Percentiles rank a stretch among this genome's conserved stretches.
Evolutionary conservation across 2,888 invertebrate species (phyloP).

Genomic region (Pammene aurita): DNA sequence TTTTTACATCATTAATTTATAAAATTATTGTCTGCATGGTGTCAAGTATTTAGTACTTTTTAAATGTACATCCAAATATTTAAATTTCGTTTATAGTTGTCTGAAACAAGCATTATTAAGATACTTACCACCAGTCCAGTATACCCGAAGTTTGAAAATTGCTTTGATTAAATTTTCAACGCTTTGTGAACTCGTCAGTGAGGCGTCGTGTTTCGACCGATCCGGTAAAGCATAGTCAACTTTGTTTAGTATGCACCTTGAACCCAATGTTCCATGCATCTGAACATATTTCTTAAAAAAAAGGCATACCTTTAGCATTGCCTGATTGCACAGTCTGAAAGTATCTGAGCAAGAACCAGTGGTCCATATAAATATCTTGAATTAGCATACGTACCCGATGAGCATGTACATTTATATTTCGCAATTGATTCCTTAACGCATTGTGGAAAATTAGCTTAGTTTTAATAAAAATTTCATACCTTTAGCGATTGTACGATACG

Average conservation of each 20-base stretch:
- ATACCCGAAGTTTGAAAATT: neutral
- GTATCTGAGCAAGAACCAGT: neutral
- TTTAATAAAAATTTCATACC: too few relatives aligned
- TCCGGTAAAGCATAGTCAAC: neutral
- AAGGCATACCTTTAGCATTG: neutral
- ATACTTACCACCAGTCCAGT: slow-evolving; percentile 7
- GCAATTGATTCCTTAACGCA: too few relatives aligned
- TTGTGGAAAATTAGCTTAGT: too few relatives aligned
- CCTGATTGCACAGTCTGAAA: neutral
- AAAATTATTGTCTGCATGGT: too few relatives aligned
- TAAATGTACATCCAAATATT: too few relatives aligned
- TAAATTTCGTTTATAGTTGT: neutral
- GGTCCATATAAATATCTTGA: neutral
- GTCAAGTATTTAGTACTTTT: too few relatives aligned
- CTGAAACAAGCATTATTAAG: slow-evolving; percentile 28
- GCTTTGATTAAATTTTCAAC: neutral
- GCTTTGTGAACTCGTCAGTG: too few relatives aligned
- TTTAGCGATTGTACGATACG: too few relatives aligned
- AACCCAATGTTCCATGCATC: too few relatives aligned
- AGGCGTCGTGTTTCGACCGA: neutral
- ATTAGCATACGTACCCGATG: slow-evolving; percentile 10
- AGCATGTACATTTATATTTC: too few relatives aligned
- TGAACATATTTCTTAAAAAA: too few relatives aligned
- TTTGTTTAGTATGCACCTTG: neutral
- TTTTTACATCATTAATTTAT: too few relatives aligned